These are phyloP conservation scores for Allygus modestus DNA, from an alignment of 2,888 invertebrate genomes.

Conservation along the genomic window DNA sequence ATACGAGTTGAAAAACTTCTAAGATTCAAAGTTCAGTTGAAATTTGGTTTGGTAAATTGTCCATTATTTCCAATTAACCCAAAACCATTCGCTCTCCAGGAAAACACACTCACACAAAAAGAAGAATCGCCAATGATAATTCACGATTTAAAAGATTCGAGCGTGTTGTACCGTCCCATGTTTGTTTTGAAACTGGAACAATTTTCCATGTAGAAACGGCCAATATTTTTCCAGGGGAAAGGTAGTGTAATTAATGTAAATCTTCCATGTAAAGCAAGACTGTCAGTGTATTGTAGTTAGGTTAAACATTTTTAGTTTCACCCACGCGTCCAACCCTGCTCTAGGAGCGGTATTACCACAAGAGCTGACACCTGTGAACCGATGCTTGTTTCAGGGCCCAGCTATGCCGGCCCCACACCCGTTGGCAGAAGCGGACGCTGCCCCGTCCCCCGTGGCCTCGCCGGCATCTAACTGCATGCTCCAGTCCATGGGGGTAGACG, in stretches of 20 bases:
- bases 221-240: too few species aligned
- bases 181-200: too few species aligned
- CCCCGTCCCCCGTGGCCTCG: not conserved
- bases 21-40: too few species aligned
- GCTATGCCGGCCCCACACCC: not conserved
- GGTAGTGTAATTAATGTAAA: not conserved
- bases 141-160: too few species aligned
- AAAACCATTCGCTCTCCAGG: too few species aligned
- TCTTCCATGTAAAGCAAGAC: not conserved
- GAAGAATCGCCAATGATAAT: too few species aligned
- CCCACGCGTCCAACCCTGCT: not conserved
- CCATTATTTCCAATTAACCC: too few species aligned
- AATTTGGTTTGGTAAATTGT: too few species aligned
- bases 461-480: slow-evolving; percentile 1
- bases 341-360: not conserved
- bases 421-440: not conserved
- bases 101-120: too few species aligned
- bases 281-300: slow-evolving; percentile 17
- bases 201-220: too few species aligned
- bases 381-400: slow-evolving; percentile 31
- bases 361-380: not conserved
- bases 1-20: too few species aligned
- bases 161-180: too few species aligned
- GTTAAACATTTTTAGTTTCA: not conserved
- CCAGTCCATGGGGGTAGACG: slow-evolving; percentile 5